Percentiles rank a stretch among this genome's conserved stretches.
phyloP scores from a whole-genome alignment of 2,888 invertebrate species.

The Andrena hattorfiana region DNA sequence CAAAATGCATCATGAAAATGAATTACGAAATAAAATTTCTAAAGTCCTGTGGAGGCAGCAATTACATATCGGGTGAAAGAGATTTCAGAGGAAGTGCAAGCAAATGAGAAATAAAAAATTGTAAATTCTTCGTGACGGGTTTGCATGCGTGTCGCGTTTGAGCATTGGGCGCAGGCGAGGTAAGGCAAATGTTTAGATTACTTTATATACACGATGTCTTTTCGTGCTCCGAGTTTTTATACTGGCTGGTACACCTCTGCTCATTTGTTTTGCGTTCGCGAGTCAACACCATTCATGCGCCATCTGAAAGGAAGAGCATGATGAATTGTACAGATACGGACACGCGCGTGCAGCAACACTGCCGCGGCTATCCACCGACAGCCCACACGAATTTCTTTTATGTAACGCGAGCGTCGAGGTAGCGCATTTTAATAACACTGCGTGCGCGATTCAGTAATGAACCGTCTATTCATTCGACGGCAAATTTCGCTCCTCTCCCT shows the following conservation, averaged over 20 bases:
- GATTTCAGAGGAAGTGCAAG: too few relatives aligned
- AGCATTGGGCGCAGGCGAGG: too few relatives aligned
- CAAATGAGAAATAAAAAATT: too few relatives aligned
- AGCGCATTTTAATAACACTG: constrained; percentile 23
- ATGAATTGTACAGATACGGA: constrained; percentile 1
- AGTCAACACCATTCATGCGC: not conserved
- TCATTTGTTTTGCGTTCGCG: not conserved
- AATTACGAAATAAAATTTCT: too few relatives aligned
- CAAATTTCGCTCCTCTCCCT: constrained; percentile 33
- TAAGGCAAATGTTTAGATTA: too few relatives aligned
- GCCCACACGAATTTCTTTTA: constrained; percentile 27
- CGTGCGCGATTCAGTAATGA: constrained; percentile 18
- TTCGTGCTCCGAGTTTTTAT: not conserved
- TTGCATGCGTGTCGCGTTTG: too few relatives aligned
- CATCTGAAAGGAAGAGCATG: not conserved
- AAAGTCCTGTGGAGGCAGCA: too few relatives aligned
- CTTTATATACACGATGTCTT: not conserved
- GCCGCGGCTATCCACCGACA: not conserved
- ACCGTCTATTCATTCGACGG: constrained; percentile 48
- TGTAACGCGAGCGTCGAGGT: not conserved
- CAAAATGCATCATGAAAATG: too few relatives aligned
- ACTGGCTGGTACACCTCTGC: not conserved
- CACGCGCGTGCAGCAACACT: not conserved
- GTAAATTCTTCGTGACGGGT: too few relatives aligned
- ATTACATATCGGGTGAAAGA: too few relatives aligned